A percentile compares a stretch with the other conserved stretches of the same genome.
These are phyloP conservation scores for Rhogogaster chlorosoma DNA, from an alignment of 2,888 invertebrate genomes.

Conservation along the genomic window DNA sequence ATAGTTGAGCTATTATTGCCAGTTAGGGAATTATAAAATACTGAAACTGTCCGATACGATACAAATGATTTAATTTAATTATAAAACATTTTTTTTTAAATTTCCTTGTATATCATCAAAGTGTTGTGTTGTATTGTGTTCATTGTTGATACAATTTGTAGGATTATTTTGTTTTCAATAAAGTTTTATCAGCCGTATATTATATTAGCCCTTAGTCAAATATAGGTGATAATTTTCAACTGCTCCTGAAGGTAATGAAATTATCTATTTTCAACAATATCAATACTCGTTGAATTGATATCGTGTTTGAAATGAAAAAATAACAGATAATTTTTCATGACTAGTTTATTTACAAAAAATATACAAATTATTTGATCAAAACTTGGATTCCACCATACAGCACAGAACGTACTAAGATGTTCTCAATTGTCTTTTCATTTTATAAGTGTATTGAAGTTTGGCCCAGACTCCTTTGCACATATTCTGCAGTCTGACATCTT, in stretches of 20 bases:
- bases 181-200: conserved; percentile 29
- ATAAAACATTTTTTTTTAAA: not conserved
- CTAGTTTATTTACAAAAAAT: conserved; percentile 58
- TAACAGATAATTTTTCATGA: not conserved
- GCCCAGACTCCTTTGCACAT: conserved; percentile 95
- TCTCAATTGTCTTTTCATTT: conserved; percentile 64
- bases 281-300: not conserved
- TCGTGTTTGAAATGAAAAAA: not conserved
- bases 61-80: conserved; percentile 4
- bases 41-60: not conserved
- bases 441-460: conserved; percentile 84
- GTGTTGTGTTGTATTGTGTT: conserved; percentile 33
- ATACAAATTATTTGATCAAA: conserved; percentile 52
- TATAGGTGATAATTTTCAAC: not conserved
- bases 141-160: conserved; percentile 33
- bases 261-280: not conserved
- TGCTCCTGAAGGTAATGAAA: not conserved
- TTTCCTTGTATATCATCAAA: not conserved
- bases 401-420: conserved; percentile 31
- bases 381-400: not conserved
- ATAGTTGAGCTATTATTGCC: not conserved
- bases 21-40: not conserved
- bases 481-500: conserved; percentile 84
- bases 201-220: not conserved
- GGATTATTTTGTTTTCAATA: conserved; percentile 28